Percentiles rank a stretch among this genome's conserved stretches.
phyloP scores from a whole-genome alignment of 2,113 vertebrate genomes.

The Todiramphus saurophagus region DNA sequence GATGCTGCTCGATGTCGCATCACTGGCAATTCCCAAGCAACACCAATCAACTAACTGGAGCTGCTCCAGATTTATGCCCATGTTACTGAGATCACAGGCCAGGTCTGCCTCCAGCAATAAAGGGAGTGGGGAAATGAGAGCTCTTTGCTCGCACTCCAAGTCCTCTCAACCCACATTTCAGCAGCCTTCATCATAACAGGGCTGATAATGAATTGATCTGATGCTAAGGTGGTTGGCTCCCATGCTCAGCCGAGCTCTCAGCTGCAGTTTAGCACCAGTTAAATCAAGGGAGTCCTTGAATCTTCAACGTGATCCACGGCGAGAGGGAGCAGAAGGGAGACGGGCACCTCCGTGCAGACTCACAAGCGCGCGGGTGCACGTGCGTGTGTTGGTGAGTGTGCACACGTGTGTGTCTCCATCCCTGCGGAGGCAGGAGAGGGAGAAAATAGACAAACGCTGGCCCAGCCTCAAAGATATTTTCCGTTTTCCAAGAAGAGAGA shows the following conservation, averaged over 20 bases:
- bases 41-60: background rate
- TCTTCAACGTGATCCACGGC: accelerated
- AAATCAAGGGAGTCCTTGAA: background rate
- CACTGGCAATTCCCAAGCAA: background rate
- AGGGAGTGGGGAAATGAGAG: background rate
- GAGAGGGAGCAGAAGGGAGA: background rate
- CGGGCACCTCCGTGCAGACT: accelerated
- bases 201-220: constrained; percentile 53
- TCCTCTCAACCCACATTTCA: constrained; percentile 50
- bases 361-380: accelerated
- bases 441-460: background rate
- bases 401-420: accelerated
- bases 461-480: background rate
- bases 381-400: accelerated
- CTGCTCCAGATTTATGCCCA: background rate
- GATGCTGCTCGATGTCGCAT: background rate
- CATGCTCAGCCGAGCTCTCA: background rate
- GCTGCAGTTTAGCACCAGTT: background rate
- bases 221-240: background rate
- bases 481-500: background rate
- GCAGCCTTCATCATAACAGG: background rate
- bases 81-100: background rate
- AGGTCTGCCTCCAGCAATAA: background rate
- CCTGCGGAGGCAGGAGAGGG: accelerated
- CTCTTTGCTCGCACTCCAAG: background rate